A percentile compares a stretch with the other conserved stretches of the same genome.
phyloP scores from a whole-genome alignment of 2,113 vertebrate species.

The Coptodon rendalli region DNA sequence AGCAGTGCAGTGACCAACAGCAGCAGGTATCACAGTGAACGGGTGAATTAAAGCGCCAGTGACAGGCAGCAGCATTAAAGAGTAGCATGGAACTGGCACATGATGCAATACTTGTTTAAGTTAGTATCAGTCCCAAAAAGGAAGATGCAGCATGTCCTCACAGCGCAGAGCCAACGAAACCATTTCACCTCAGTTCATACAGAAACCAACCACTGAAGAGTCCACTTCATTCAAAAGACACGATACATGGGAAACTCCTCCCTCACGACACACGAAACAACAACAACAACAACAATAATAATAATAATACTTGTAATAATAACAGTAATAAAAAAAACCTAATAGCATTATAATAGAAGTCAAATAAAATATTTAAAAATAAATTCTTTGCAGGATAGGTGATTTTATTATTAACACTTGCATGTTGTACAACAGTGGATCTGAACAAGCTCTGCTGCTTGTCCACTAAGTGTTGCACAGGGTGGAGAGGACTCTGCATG shows the following conservation, averaged over 20 bases:
- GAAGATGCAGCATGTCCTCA: not conserved
- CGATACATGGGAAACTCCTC: not conserved
- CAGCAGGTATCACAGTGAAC: not conserved
- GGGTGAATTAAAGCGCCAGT: not conserved
- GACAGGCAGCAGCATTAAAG: not conserved
- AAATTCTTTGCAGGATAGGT: not conserved
- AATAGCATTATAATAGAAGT: not conserved
- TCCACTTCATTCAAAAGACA: not conserved
- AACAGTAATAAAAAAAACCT: no score
- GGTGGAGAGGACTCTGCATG: not conserved
- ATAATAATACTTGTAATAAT: no score
- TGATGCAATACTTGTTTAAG: not conserved
- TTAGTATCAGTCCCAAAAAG: rapidly evolving
- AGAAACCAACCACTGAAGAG: not conserved
- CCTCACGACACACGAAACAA: no score
- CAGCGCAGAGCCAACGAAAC: not conserved
- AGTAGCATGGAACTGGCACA: not conserved
- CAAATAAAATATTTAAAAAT: not conserved
- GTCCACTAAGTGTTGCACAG: not conserved
- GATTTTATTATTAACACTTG: not conserved
- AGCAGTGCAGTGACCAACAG: not conserved
- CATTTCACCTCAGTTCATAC: not conserved
- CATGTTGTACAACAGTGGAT: no score
- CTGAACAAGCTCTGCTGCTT: not conserved
- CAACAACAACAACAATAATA: no score